Conservation (phyloP, 1,140 invertebrate species). For the Colletes gigas region DNA sequence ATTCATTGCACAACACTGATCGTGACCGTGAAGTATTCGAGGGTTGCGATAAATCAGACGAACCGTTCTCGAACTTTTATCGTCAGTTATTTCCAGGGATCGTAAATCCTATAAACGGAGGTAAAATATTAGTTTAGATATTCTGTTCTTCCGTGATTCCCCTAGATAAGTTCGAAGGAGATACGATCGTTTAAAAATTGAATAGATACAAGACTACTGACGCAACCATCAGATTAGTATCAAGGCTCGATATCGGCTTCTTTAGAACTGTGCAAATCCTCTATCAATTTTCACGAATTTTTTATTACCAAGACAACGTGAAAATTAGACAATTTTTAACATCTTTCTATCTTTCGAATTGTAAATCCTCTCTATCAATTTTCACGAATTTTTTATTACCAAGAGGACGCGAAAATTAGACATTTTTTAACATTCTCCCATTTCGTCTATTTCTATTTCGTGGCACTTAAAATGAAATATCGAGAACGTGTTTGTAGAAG, state of each 20-base stretch:
- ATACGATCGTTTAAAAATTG: neutral
- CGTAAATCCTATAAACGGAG: neutral
- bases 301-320: no score
- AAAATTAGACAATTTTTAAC: no score
- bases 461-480: no score
- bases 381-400: no score
- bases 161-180: neutral
- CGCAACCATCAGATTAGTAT: neutral
- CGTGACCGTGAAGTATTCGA: neutral
- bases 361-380: no score
- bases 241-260: neutral
- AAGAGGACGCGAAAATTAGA: no score
- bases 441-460: no score
- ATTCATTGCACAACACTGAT: neutral
- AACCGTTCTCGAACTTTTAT: neutral
- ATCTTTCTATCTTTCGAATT: no score
- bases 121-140: neutral
- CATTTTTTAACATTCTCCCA: no score
- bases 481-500: neutral
- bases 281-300: no score
- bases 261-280: neutral
- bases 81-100: neutral
- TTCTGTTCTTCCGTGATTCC: neutral
- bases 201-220: neutral
- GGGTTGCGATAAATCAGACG: neutral